phyloP scores from a whole-genome alignment of 64 coral and sea anemone species.

The Montipora efflorescens region DNA sequence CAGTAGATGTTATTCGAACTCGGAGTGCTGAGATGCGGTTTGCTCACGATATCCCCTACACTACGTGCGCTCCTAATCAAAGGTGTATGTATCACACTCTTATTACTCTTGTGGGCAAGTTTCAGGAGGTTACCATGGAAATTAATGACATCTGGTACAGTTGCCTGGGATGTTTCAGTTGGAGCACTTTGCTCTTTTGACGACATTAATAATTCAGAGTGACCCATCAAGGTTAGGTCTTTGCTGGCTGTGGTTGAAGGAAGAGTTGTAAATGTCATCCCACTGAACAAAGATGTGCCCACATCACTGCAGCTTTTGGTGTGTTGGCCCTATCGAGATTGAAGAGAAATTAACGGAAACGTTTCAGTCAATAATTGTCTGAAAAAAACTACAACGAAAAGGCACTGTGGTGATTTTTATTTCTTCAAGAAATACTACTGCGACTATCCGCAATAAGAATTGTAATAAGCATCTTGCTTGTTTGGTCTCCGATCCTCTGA shows the following conservation, averaged over 20 bases:
- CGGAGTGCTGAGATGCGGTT: too few species aligned
- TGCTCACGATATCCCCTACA: too few species aligned
- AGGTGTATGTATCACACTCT: too few species aligned
- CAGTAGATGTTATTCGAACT: too few species aligned
- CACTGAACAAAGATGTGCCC: constrained; percentile 17
- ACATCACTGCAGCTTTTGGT: neutral
- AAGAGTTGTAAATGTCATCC: constrained; percentile 25
- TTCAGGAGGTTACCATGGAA: neutral
- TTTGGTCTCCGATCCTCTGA: too few species aligned
- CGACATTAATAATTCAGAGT: neutral
- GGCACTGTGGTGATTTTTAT: neutral
- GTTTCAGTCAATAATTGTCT: neutral
- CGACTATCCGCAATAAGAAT: too few species aligned
- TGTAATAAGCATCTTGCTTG: too few species aligned
- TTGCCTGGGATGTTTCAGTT: neutral
- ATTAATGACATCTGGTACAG: neutral
- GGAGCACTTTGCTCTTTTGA: neutral
- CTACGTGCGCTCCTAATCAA: too few species aligned
- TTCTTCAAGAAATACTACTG: neutral
- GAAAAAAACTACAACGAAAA: neutral
- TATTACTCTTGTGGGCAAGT: too few species aligned
- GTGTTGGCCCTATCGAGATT: neutral
- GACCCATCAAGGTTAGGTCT: neutral
- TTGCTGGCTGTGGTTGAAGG: neutral
- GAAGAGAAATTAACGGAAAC: neutral